Evolutionary conservation across 2,113 vertebrate species (phyloP).

Genomic region (Mustela lutreola): DNA sequence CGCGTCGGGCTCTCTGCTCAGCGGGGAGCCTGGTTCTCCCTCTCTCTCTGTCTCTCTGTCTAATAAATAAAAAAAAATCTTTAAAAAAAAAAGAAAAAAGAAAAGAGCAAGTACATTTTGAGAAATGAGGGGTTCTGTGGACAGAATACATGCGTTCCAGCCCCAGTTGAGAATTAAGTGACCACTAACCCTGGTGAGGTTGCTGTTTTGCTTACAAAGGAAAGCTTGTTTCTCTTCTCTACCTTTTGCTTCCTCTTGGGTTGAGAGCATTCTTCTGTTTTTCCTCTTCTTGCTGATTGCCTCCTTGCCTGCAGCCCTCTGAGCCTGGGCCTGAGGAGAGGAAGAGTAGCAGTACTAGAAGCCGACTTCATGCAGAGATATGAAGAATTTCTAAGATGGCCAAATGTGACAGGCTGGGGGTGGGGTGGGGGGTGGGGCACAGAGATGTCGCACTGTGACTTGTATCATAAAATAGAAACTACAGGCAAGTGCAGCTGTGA

Average conservation of each 20-base stretch:
- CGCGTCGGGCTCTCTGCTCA: no score
- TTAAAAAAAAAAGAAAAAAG: background rate
- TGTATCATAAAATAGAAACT: constrained; percentile 67
- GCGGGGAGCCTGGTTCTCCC: no score
- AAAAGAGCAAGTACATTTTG: background rate
- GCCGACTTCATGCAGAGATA: constrained; percentile 17
- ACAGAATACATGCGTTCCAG: background rate
- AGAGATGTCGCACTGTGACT: background rate
- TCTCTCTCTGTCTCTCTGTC: no score
- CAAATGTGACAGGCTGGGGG: background rate
- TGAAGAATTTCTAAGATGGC: constrained; percentile 51
- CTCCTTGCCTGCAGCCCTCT: background rate
- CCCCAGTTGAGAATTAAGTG: background rate
- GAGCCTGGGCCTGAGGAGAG: background rate
- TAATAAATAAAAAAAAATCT: no score
- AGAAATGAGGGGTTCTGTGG: rapidly evolving
- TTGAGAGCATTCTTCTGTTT: background rate
- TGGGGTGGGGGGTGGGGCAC: background rate
- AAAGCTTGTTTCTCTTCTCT: background rate
- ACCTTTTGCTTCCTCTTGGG: constrained; percentile 45
- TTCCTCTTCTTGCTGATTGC: background rate
- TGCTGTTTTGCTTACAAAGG: background rate
- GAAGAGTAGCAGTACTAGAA: constrained; percentile 14
- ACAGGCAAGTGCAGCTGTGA: constrained; percentile 76
- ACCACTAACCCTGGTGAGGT: background rate